A percentile compares a stretch with the other conserved stretches of the same genome.
phyloP scores from a whole-genome alignment of 1,140 invertebrate genomes.

The Euwallacea similis region DNA sequence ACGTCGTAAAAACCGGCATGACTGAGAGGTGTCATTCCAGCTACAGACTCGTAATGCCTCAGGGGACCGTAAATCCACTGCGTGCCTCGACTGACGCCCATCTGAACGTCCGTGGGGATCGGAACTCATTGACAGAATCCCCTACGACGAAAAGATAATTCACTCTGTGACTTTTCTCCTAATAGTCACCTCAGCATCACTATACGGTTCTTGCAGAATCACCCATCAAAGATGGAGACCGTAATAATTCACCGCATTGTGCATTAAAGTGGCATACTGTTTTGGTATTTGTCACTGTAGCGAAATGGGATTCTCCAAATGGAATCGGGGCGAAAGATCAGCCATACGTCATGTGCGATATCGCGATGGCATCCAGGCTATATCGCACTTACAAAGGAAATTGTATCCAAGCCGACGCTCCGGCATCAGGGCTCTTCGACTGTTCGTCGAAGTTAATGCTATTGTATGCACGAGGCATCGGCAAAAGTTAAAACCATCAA shows the following conservation, averaged over 20 bases:
- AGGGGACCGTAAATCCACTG: slow-evolving; percentile 43
- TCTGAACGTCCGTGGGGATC: slow-evolving; percentile 21
- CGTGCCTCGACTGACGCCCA: slow-evolving; percentile 42
- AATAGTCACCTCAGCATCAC: too few relatives aligned
- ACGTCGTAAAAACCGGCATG: slow-evolving; percentile 35
- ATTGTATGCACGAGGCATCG: neutral
- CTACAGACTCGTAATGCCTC: slow-evolving; percentile 37
- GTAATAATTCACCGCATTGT: slow-evolving; percentile 20
- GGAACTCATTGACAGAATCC: neutral
- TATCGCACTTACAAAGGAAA: slow-evolving; percentile 30
- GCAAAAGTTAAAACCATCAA: neutral
- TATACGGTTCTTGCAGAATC: too few relatives aligned
- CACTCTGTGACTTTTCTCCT: neutral
- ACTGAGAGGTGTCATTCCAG: slow-evolving; percentile 42
- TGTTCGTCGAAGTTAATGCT: neutral
- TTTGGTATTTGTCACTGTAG: slow-evolving; percentile 25
- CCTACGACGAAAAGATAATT: slow-evolving; percentile 5
- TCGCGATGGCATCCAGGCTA: slow-evolving; percentile 25
- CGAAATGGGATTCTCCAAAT: slow-evolving; percentile 19
- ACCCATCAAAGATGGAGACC: neutral
- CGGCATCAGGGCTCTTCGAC: slow-evolving; percentile 2
- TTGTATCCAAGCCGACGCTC: slow-evolving; percentile 21
- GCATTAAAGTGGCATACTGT: slow-evolving; percentile 9
- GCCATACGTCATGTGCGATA: slow-evolving; percentile 28
- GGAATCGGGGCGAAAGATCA: slow-evolving; percentile 23